Evolutionary conservation across 1,140 invertebrate genomes (phyloP).

Genomic region (Lucilia cuprina): DNA sequence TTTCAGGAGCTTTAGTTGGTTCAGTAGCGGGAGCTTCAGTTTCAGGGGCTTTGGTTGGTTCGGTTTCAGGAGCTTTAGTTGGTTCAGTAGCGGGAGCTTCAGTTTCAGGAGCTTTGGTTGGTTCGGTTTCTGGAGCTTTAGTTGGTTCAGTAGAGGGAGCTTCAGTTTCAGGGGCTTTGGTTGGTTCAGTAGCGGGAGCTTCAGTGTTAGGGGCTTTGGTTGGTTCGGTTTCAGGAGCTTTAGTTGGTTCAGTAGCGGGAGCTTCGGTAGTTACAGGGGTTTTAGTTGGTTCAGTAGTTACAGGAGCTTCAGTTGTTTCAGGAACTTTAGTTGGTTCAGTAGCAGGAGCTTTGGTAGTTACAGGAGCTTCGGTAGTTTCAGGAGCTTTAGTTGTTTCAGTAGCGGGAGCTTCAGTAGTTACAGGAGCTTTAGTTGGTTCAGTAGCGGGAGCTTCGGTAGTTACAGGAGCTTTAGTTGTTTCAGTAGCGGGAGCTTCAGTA

Average conservation of each 20-base stretch:
- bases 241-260: background rate
- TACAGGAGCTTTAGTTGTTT: background rate
- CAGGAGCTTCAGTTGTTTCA: background rate
- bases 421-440: background rate
- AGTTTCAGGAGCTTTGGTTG: background rate
- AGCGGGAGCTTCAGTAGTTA: background rate
- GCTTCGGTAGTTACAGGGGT: background rate
- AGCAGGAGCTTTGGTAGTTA: background rate
- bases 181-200: background rate
- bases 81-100: background rate
- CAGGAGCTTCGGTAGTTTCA: background rate
- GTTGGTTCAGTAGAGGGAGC: background rate
- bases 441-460: background rate
- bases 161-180: background rate
- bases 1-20: background rate
- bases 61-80: background rate
- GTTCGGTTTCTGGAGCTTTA: background rate
- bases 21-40: background rate
- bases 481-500: background rate
- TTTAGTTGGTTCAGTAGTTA: background rate
- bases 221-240: background rate
- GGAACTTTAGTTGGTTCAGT: background rate
- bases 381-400: background rate
- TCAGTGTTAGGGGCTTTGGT: background rate
- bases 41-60: background rate